Conservation (phyloP, 2,888 invertebrate species). For the Ornithoptera priamus region DNA sequence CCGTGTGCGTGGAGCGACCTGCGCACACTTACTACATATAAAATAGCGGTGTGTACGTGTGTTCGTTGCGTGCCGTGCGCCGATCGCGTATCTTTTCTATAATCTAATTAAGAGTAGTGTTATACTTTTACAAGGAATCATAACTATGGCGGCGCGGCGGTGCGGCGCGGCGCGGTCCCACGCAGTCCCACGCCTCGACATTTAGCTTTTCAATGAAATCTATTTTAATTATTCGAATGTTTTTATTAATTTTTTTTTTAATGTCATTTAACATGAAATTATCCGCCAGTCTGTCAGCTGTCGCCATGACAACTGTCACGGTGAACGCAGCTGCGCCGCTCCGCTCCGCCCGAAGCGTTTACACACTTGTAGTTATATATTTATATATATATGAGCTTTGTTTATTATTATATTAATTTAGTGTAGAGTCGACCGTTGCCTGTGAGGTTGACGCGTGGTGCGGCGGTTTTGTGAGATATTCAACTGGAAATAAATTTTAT, state of each 20-base stretch:
- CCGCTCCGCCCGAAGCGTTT: constrained; percentile 48
- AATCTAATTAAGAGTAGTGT: constrained; percentile 74
- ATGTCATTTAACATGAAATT: neutral
- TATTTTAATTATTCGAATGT: neutral
- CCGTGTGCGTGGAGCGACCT: constrained; percentile 42
- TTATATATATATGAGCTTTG: constrained; percentile 74
- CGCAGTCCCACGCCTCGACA: neutral
- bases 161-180: constrained; percentile 41
- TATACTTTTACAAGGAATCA: constrained; percentile 75
- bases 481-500: constrained; percentile 79
- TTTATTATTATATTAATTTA: constrained; percentile 57
- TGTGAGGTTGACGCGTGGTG: constrained; percentile 53
- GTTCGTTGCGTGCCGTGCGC: constrained; percentile 55
- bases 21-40: constrained; percentile 48
- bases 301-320: constrained; percentile 14
- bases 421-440: constrained; percentile 57
- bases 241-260: neutral
- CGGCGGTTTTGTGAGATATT: constrained; percentile 71
- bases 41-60: constrained; percentile 45
- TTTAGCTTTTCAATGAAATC: neutral
- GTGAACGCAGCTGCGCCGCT: constrained; percentile 32
- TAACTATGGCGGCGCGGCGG: constrained; percentile 62
- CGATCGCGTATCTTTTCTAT: constrained; percentile 68
- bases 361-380: constrained; percentile 68
- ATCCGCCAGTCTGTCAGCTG: neutral